phyloP scores from a whole-genome alignment of 1,140 invertebrate species.

The honey bee (Apis mellifera) region DNA sequence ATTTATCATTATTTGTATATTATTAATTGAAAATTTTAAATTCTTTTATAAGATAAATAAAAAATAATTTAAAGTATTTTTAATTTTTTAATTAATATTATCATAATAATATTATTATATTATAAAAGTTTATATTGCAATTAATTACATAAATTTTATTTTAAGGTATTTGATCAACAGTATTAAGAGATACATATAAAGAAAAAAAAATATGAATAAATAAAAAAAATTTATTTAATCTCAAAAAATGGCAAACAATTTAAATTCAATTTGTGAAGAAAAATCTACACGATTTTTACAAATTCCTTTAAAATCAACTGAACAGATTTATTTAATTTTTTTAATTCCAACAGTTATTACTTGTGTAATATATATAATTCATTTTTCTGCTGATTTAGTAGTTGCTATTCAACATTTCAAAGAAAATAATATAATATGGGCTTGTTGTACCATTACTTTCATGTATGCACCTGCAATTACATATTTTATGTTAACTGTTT shows the following conservation, averaged over 20 bases:
- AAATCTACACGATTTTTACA: slow-evolving; percentile 69
- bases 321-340: slow-evolving; percentile 80
- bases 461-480: slow-evolving; percentile 82
- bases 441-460: slow-evolving; percentile 79
- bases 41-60: not conserved
- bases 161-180: not conserved
- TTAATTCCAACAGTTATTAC: slow-evolving; percentile 78
- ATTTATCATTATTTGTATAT: not conserved
- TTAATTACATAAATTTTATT: not conserved
- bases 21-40: not conserved
- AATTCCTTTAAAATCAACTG: slow-evolving; percentile 80
- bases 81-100: not conserved
- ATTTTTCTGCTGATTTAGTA: slow-evolving; percentile 80
- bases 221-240: slow-evolving; percentile 13
- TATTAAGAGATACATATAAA: not conserved
- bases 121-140: slow-evolving; percentile 9
- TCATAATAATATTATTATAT: not conserved
- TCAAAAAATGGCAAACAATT: slow-evolving; percentile 44
- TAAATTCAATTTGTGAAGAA: slow-evolving; percentile 61
- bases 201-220: slow-evolving; percentile 8
- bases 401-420: slow-evolving; percentile 79
- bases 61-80: not conserved
- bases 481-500: slow-evolving; percentile 82
- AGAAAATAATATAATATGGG: slow-evolving; percentile 80
- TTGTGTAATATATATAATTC: slow-evolving; percentile 78